A percentile compares a stretch with the other conserved stretches of the same genome.
Conservation (phyloP, 1,140 invertebrate species). For the Drosophila insularis region DNA sequence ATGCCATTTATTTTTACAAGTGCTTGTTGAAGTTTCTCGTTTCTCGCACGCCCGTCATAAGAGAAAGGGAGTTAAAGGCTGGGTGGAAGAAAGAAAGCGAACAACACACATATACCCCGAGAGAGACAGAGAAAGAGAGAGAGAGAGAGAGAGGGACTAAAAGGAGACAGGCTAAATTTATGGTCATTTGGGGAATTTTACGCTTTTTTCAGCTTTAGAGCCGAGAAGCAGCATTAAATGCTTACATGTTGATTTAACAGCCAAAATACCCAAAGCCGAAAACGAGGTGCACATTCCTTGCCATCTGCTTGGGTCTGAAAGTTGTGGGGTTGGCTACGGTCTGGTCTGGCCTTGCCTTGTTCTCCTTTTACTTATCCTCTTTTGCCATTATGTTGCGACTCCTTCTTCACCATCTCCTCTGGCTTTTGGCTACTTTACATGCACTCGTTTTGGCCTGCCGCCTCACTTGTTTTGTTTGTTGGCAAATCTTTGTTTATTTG, state of each 20-base stretch:
- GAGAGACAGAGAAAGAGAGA: not conserved
- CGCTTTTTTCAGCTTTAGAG: constrained; percentile 75
- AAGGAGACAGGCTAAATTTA: constrained; percentile 53
- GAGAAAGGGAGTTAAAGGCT: not conserved
- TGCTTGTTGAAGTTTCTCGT: constrained; percentile 73
- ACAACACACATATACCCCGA: not conserved
- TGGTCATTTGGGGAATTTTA: constrained; percentile 81
- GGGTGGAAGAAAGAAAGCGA: constrained; percentile 8
- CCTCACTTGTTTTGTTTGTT: constrained; percentile 62
- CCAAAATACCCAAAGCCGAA: constrained; percentile 37
- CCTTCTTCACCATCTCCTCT: constrained; percentile 14
- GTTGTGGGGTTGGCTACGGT: too few species aligned
- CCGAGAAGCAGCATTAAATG: constrained; percentile 67
- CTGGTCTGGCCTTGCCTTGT: not conserved
- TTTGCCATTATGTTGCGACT: constrained; percentile 11
- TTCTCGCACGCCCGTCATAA: constrained; percentile 32
- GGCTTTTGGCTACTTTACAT: constrained; percentile 66
- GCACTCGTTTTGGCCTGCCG: constrained; percentile 51
- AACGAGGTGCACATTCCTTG: constrained; percentile 16
- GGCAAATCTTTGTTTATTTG: constrained; percentile 81
- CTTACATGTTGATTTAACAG: constrained; percentile 81
- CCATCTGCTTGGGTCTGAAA: constrained; percentile 7
- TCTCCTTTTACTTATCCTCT: not conserved
- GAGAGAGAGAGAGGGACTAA: not conserved
- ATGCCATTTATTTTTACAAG: constrained; percentile 79